Conservation (phyloP, 1,140 invertebrate genomes). For the Heliconius hewitsoni region DNA sequence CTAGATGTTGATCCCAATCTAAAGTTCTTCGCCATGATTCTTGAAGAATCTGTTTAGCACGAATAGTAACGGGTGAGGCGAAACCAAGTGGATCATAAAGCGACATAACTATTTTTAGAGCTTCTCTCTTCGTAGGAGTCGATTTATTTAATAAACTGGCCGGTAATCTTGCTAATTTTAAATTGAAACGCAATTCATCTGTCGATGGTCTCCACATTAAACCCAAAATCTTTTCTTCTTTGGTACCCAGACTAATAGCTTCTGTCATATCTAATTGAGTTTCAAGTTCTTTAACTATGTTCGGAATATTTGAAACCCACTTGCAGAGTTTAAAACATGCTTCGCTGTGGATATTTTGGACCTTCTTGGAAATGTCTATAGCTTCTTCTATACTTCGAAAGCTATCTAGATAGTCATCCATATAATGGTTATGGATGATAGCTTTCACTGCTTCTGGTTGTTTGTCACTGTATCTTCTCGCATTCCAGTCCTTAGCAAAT, state of each 20-base stretch:
- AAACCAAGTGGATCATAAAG: slow-evolving; percentile 46
- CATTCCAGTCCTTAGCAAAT: too few relatives aligned
- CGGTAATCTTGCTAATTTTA: slow-evolving; percentile 2
- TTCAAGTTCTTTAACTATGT: too few relatives aligned
- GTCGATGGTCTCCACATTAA: slow-evolving; percentile 18
- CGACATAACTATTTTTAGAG: slow-evolving; percentile 42
- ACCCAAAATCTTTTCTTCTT: slow-evolving; percentile 23
- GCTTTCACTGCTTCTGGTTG: too few relatives aligned
- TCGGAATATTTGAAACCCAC: too few relatives aligned
- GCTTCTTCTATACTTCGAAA: too few relatives aligned
- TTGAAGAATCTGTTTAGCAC: slow-evolving; percentile 45
- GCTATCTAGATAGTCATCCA: too few relatives aligned
- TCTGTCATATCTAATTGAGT: background rate
- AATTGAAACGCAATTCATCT: slow-evolving; percentile 28
- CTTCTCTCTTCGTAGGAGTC: slow-evolving; percentile 42
- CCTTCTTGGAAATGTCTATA: too few relatives aligned
- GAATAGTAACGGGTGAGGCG: slow-evolving; percentile 25
- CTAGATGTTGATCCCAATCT: slow-evolving; percentile 15
- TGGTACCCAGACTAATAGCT: background rate
- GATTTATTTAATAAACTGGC: background rate
- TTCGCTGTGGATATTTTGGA: too few relatives aligned
- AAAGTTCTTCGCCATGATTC: slow-evolving; percentile 47
- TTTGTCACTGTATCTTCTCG: too few relatives aligned
- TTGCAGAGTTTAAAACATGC: too few relatives aligned
- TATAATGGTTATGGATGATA: too few relatives aligned